Base-by-base conservation (phyloP, 2,113 vertebrate genomes). In the Nerophis lumbriciformis region DNA sequence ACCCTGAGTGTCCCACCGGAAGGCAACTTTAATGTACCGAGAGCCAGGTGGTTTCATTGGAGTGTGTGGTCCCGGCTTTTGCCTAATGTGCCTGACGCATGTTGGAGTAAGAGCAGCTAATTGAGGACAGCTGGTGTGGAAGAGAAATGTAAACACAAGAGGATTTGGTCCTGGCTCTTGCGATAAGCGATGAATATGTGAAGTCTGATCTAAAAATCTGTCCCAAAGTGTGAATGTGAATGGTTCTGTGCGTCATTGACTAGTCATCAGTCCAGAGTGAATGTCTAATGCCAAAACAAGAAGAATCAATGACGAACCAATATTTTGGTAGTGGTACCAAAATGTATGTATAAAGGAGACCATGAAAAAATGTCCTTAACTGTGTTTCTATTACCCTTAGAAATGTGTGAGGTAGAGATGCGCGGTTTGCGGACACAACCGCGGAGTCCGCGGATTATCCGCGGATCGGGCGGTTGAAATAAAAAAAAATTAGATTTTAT, bases 91-190 rank as follows among this genome's bases (percentile, higher is more conserved):
- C 3, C 37, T 45, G 11, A 45, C 10, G 16, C 6, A n/a, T 57
- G 55, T 57, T 4, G 21, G 11, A 11, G 39, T 39, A 44, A 57
- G 16, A 57, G 19, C 39, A 14, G 10, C 36, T 45, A 44, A 44
- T 44, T 44, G 16, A 13, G 7, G 39, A 44, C 1, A 8, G 38
- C 39, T 42, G 39, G 39, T 42, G 39, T 9, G 39, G 39, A 65
- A 59, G 59, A 66, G 6, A n/a, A 10, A 44, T 71, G 71, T 75
- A 85, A 81, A 65, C 78, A 85, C 78, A 75, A 83, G 81, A 82
- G 84, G 84, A 86, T 71, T 85, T 81, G 80, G 68, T 59, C 19
- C 72, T 71, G 71, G 35, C 64, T 49, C 50, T 62, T 36, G 67
- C 59, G 73, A 80, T 77, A 77, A 76, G 79, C 68, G 48, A 49